Evolutionary conservation across 2,888 invertebrate species (phyloP), one percentile per base, ranked within the genome.

Genomic region (Eristalinus sepulchralis): DNA sequence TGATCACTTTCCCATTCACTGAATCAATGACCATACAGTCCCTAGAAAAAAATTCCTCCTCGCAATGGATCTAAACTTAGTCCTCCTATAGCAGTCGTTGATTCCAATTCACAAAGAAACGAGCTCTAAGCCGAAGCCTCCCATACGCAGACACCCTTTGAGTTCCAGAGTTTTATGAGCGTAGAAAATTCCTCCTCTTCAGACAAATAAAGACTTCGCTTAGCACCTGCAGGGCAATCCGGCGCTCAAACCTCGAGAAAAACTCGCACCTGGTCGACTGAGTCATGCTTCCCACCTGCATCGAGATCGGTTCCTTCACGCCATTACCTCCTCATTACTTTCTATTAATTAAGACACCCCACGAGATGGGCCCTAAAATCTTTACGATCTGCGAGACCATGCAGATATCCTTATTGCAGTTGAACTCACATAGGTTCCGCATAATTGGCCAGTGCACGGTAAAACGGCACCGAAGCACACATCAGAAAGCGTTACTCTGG

Each of bases 361-460:
- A 11, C 36, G 10, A 59, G 39, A 39, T 36, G 57, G 64, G 36
- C 39, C 13, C 36, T 39, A 75, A 57, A 75, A 39, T 59, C 39
- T 75, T 66, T 66, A 66, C 66, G 75, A 75, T 66, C 75, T 0
- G 27, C 5, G n/a, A 13, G 17, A n/a, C 47, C 53, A 47, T 27
- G 60, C 17, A 36, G 39, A 60, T 76, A 60, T 60, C 67, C 20
- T 67, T 34, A 67, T 76, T 67, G 47, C 67, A 76, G 47, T 22
- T 67, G 33, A 67, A 34, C 67, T 60, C 24, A 67, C 59, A 39
- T 39, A 34, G 59, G 47, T 60, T 76, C 34, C 24, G 33, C 59
- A 60, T 76, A 67, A 76, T 67, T 67, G 67, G 59, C 17, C 17
- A 67, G 60, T 31, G 24, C 47, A 47, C 47, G 36, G 67, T 60